These are phyloP conservation scores for Patagioenas fasciata DNA, from an alignment of 2,113 vertebrate genomes.

Conservation along the genomic window DNA sequence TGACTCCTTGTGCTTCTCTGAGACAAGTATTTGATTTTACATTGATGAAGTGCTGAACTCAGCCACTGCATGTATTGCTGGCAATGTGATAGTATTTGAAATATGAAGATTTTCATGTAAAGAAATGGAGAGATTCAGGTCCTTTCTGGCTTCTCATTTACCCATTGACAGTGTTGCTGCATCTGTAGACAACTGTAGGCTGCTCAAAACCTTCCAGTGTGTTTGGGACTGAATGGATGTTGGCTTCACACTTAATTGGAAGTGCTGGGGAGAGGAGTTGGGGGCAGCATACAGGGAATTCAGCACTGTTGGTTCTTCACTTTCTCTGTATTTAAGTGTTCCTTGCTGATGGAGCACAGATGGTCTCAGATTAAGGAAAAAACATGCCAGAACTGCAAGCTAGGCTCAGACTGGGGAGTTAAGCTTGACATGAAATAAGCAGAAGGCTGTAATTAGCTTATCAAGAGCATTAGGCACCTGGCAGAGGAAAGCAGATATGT, in stretches of 20 bases:
- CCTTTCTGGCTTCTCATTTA: neutral
- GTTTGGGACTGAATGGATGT: constrained; percentile 18
- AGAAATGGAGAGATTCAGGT: neutral
- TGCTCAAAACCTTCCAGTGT: neutral
- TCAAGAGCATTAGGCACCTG: constrained; percentile 32
- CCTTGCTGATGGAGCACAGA: constrained; percentile 41
- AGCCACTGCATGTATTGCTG: neutral
- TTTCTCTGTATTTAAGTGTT: constrained; percentile 23
- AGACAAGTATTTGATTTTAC: neutral
- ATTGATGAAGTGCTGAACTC: neutral
- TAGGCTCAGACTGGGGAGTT: constrained; percentile 47
- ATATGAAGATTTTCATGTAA: neutral
- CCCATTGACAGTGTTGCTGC: neutral
- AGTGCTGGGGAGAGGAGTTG: neutral
- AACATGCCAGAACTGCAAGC: constrained; percentile 39
- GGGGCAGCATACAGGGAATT: neutral
- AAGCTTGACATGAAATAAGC: constrained; percentile 52
- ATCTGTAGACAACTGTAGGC: neutral
- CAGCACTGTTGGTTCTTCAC: neutral
- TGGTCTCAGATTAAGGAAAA: constrained; percentile 51
- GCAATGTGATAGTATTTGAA: neutral
- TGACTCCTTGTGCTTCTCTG: neutral
- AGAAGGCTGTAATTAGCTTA: constrained; percentile 59
- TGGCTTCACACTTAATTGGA: constrained; percentile 32
- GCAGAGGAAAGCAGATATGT: neutral